Evolutionary conservation across 2,113 vertebrate genomes (phyloP), one percentile per base, ranked within the genome.

Genomic region (Notothenia rossii): DNA sequence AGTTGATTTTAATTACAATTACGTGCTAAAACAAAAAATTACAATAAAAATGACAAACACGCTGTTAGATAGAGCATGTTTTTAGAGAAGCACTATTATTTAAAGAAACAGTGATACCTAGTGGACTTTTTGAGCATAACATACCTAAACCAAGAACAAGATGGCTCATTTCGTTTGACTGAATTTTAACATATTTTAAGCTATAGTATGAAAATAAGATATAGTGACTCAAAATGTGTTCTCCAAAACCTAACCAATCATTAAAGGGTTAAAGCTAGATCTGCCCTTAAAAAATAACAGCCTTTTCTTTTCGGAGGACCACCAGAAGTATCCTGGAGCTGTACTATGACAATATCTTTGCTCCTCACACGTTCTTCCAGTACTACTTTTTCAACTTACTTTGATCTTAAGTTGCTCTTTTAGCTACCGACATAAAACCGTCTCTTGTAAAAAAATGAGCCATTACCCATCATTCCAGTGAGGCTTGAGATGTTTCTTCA

Each of bases 391-490:
- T 60, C 36, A 40, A 2, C 0, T 33, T 33, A 59, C 40, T n/a
- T 22, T 22, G 62, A 64, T 64, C n/a, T 48, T 8, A 62, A 53
- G 36, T 40, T 40, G 36, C 36, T 40, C 6, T 69, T 7, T 43
- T 10, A 51, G 36, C 9, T 33, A 18, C 36, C 64, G 66, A 53
- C 22, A 61, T 13, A 17, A 72, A 72, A 56, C 20, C 18, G 43
- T 49, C 45, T 33, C n/a, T 22, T 5, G 3, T 2, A 14, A 48
- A 36, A 36, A n/a, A 65, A 25, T 25, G 29, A 74, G 3, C 25
- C 9, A 88, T 96, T 93, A 98, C 98, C 98, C 97, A 0, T 99
- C 98, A n/a, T 97, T 99, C 97, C 98, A 99, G 72, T 98, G 97
- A 0, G 97, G 96, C 85, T 98, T 98, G 58, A 97, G 94, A 64